phyloP scores from a whole-genome alignment of 2,888 invertebrate species.

The Tuta absoluta region DNA sequence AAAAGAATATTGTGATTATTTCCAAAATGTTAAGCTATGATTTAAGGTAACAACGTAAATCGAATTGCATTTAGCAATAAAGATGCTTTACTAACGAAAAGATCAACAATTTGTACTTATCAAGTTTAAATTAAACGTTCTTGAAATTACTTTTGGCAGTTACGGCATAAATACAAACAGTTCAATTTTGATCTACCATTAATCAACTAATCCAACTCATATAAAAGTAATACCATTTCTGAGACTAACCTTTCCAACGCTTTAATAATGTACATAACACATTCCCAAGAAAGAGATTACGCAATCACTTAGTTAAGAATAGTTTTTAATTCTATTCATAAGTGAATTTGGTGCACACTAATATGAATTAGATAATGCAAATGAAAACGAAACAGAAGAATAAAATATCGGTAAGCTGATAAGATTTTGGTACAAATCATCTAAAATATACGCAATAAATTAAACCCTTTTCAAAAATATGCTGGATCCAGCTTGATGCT shows the following conservation, averaged over 20 bases:
- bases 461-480: no score
- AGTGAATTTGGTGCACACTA: conserved; percentile 48
- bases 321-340: conserved; percentile 1
- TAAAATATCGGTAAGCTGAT: conserved; percentile 1
- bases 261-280: conserved; percentile 58
- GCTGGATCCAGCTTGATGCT: no score
- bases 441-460: neutral
- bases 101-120: neutral
- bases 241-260: conserved; percentile 54
- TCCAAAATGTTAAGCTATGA: neutral
- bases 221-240: conserved; percentile 42
- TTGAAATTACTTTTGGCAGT: neutral
- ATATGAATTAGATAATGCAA: conserved; percentile 15
- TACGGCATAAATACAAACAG: neutral
- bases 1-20: neutral
- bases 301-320: conserved; percentile 13
- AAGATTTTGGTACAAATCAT: neutral
- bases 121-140: neutral
- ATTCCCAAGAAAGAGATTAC: conserved; percentile 39
- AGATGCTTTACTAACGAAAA: neutral
- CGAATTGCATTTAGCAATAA: neutral
- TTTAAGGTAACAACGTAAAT: neutral
- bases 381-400: neutral
- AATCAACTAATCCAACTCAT: conserved; percentile 17
- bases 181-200: neutral